Conservation (phyloP, 2,113 vertebrate genomes). For the Martes martes region DNA sequence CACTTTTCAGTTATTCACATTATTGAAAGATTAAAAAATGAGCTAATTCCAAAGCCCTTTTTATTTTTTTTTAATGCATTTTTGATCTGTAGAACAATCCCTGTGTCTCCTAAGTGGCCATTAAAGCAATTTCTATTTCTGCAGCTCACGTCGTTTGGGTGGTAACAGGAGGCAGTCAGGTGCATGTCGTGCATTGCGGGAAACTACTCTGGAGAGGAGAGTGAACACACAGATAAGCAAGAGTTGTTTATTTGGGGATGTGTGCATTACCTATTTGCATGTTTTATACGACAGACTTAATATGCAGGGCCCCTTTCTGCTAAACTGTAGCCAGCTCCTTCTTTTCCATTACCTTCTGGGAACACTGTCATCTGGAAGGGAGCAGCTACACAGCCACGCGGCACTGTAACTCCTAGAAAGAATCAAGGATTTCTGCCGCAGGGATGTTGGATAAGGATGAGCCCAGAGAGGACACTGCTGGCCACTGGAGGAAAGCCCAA, state of each 20-base stretch:
- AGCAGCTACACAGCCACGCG: not conserved
- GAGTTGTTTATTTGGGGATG: not conserved
- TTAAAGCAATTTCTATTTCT: not conserved
- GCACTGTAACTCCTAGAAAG: not conserved
- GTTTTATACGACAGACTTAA: not conserved
- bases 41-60: not conserved
- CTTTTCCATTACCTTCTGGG: slow-evolving; percentile 1
- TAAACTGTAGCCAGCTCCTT: not conserved
- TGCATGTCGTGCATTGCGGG: not conserved
- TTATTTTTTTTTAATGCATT: not conserved
- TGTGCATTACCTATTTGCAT: not conserved
- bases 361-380: not conserved
- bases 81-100: not conserved
- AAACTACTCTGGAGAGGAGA: not conserved
- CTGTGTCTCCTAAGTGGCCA: not conserved
- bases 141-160: not conserved
- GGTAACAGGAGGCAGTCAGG: not conserved
- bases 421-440: not conserved
- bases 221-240: not conserved
- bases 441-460: not conserved
- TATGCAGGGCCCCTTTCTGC: not conserved
- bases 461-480: not conserved
- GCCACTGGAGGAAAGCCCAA: not conserved
- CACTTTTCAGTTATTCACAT: not conserved
- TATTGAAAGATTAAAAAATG: not conserved